Conservation (phyloP, 1,140 invertebrate species). For the Druon quercuslanigerum region DNA sequence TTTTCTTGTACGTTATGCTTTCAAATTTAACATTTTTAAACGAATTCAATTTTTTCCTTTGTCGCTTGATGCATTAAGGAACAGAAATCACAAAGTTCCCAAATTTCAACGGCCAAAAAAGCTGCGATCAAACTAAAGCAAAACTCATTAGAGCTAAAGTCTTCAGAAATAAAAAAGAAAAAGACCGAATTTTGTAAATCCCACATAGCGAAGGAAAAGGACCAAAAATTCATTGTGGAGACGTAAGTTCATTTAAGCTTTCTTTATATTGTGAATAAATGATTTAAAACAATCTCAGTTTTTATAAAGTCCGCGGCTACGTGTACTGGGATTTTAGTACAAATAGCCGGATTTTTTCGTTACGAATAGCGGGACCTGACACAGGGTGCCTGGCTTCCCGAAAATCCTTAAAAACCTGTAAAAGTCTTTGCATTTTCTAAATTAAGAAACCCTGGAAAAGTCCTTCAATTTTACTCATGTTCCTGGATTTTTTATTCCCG, state of each 20-base stretch:
- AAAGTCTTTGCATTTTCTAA: too few species aligned
- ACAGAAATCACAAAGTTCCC: neutral
- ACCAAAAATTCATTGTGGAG: neutral
- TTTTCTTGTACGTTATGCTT: too few species aligned
- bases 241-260: neutral
- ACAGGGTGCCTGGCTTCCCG: too few species aligned
- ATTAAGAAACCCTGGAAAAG: too few species aligned
- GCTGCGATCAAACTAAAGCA: neutral
- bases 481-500: too few species aligned
- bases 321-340: too few species aligned
- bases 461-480: too few species aligned
- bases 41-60: neutral
- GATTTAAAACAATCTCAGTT: too few species aligned
- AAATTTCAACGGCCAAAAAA: neutral
- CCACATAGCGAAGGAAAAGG: neutral
- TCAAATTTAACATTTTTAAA: neutral
- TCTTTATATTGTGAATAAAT: neutral
- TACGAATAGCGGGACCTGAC: too few species aligned
- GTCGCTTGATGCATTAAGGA: neutral
- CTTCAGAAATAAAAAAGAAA: neutral
- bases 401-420: too few species aligned
- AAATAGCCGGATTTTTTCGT: too few species aligned
- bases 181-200: neutral
- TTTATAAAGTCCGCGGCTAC: too few species aligned
- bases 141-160: neutral